These are phyloP conservation scores for Paralichthys olivaceus DNA, from an alignment of 2,113 vertebrate species.

Conservation along the genomic window DNA sequence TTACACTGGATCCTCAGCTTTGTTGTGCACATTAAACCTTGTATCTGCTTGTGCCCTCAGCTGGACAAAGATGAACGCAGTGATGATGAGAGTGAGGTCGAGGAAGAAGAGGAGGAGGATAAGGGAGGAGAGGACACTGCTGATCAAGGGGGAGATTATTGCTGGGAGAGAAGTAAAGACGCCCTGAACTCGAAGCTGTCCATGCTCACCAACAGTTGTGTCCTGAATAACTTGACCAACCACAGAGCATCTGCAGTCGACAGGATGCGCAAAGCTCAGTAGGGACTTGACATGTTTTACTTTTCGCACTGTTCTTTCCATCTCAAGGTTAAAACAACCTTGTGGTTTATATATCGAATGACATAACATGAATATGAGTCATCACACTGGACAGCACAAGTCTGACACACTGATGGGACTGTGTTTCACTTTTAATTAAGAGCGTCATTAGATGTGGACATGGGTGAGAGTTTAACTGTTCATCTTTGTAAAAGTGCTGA, in stretches of 20 bases:
- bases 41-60: slow-evolving; percentile 69
- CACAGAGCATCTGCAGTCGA: slow-evolving; percentile 64
- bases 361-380: neutral
- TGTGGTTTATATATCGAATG: neutral
- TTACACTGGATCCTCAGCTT: neutral
- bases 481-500: neutral
- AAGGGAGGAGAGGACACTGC: slow-evolving; percentile 82
- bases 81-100: slow-evolving; percentile 86
- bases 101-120: slow-evolving; percentile 85
- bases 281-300: neutral
- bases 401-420: neutral
- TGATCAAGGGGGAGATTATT: slow-evolving; percentile 57
- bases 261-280: slow-evolving; percentile 73
- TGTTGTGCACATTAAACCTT: neutral
- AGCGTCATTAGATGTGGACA: neutral
- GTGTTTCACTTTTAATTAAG: neutral
- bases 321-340: neutral
- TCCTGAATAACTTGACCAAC: slow-evolving; percentile 79
- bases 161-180: slow-evolving; percentile 79
- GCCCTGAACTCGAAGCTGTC: slow-evolving; percentile 59
- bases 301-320: neutral
- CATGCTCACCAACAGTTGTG: slow-evolving; percentile 78
- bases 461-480: neutral
- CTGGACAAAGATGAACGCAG: slow-evolving; percentile 92
- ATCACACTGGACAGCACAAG: neutral